These are phyloP conservation scores for Vipera ursinii DNA, from an alignment of 2,797 vertebrate species.

Conservation along the genomic window DNA sequence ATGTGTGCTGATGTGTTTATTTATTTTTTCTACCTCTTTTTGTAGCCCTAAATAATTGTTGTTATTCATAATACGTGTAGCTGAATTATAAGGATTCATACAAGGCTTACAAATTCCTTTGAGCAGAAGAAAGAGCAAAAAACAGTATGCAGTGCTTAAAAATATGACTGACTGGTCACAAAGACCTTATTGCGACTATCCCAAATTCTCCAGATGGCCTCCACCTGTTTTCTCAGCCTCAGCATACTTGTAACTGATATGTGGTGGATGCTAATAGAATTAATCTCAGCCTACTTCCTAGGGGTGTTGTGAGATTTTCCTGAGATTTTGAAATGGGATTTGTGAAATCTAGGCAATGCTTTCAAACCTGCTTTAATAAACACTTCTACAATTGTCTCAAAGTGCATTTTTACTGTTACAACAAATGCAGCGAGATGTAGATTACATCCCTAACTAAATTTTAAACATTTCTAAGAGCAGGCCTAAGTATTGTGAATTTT, in stretches of 20 bases:
- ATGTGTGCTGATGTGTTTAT: background rate
- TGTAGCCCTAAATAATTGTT: too few relatives aligned
- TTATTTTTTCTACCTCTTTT: background rate
- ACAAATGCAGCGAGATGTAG: background rate
- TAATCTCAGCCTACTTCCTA: background rate
- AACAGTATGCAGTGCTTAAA: background rate
- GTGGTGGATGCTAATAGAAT: background rate
- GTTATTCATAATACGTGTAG: background rate
- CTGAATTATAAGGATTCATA: background rate
- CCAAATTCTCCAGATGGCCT: background rate
- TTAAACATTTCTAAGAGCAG: background rate
- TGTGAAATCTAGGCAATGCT: too few relatives aligned
- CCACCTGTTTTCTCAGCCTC: background rate
- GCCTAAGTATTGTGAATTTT: background rate
- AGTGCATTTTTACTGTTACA: background rate
- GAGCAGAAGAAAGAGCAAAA: background rate
- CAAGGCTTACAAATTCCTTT: background rate
- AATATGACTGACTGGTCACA: background rate
- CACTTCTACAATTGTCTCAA: background rate
- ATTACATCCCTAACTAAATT: background rate
- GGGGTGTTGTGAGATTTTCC: background rate
- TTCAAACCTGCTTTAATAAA: background rate
- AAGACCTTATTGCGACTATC: background rate
- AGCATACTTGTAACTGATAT: background rate
- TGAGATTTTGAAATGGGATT: background rate